phyloP scores from a whole-genome alignment of 1,140 invertebrate species.

The Eumeta japonica region DNA sequence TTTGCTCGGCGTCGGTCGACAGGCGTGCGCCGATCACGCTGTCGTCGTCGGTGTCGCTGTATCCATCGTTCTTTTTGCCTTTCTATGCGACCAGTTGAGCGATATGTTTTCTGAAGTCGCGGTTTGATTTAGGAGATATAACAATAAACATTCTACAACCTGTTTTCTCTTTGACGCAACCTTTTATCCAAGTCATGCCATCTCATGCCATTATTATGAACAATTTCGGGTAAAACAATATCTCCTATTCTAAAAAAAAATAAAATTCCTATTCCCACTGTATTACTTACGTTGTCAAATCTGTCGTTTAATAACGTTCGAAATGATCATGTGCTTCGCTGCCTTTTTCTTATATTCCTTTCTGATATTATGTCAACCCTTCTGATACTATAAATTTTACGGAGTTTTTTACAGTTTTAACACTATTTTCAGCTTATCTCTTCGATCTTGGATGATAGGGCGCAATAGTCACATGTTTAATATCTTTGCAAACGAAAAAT shows the following conservation, averaged over 20 bases:
- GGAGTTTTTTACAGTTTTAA: slow-evolving; percentile 6
- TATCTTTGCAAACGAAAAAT: slow-evolving; percentile 5
- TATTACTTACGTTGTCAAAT: slow-evolving; percentile 7
- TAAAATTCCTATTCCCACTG: too few relatives aligned
- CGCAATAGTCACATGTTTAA: slow-evolving; percentile 7
- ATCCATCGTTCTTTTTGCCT: too few relatives aligned
- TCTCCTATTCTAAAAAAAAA: slow-evolving; percentile 1
- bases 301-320: slow-evolving; percentile 1
- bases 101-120: slow-evolving; percentile 3
- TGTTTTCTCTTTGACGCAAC: too few relatives aligned
- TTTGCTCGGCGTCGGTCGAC: too few relatives aligned
- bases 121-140: neutral
- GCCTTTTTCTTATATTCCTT: too few relatives aligned
- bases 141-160: slow-evolving; percentile 3
- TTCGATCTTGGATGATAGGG: slow-evolving; percentile 8
- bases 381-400: neutral
- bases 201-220: slow-evolving; percentile 1
- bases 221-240: slow-evolving; percentile 1
- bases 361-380: neutral
- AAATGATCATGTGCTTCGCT: neutral
- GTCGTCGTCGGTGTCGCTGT: too few relatives aligned
- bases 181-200: too few relatives aligned
- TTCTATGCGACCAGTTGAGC: too few relatives aligned
- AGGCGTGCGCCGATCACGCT: too few relatives aligned
- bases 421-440: slow-evolving; percentile 7